A percentile compares a stretch with the other conserved stretches of the same genome.
phyloP scores from a whole-genome alignment of 2,113 vertebrate species.

The Gymnogyps californianus region DNA sequence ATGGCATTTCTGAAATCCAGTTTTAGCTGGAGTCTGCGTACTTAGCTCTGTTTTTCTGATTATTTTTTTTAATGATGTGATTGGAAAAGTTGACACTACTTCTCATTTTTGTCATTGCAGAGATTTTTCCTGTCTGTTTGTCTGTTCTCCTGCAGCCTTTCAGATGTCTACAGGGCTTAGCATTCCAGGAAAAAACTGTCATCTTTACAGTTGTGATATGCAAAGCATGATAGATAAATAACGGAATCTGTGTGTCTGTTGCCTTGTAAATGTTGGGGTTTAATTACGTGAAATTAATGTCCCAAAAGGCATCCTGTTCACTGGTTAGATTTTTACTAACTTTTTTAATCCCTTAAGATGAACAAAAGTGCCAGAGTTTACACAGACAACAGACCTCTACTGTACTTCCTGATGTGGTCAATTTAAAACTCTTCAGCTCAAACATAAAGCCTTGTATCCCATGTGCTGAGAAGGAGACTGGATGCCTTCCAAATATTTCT shows the following conservation, averaged over 20 bases:
- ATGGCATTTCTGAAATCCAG: accelerated
- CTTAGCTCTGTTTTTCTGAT: background rate
- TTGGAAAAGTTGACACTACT: background rate
- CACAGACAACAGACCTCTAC: background rate
- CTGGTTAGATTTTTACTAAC: background rate
- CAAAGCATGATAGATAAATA: background rate
- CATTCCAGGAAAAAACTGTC: background rate
- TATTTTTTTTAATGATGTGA: background rate
- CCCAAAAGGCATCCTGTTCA: background rate
- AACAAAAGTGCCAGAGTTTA: background rate
- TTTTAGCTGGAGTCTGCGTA: accelerated
- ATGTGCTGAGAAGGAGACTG: background rate
- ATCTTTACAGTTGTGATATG: background rate
- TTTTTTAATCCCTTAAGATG: background rate
- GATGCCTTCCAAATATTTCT: background rate
- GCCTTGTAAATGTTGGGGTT: background rate
- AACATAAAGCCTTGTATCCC: background rate
- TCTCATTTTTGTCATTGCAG: background rate
- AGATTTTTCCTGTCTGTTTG: background rate
- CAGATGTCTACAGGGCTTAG: background rate
- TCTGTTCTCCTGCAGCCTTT: background rate
- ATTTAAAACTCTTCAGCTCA: background rate
- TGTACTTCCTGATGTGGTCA: background rate
- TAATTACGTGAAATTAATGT: background rate
- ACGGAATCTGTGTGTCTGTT: background rate